These are phyloP conservation scores for Micrastur ruficollis DNA, from an alignment of 2,797 vertebrate species.

Conservation along the genomic window DNA sequence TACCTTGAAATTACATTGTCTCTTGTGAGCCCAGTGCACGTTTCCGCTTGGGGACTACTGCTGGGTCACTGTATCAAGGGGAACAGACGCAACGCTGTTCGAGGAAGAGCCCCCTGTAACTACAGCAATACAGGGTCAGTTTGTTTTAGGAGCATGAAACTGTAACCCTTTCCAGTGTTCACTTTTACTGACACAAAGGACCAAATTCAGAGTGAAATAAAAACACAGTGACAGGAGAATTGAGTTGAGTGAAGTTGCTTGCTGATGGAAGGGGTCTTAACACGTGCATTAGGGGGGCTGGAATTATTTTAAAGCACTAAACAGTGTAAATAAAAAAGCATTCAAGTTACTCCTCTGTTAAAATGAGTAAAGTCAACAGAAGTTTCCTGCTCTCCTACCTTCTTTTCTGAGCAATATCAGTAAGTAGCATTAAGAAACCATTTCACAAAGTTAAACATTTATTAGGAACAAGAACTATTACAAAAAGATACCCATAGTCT, in stretches of 20 bases:
- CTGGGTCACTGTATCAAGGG: background rate
- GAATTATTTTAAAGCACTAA: background rate
- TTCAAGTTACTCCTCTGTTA: background rate
- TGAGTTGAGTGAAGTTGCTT: background rate
- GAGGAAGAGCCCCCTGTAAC: background rate
- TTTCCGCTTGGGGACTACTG: background rate
- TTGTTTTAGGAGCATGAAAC: background rate
- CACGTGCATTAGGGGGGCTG: background rate
- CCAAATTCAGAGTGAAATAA: background rate
- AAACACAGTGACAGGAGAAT: background rate
- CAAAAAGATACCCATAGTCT: constrained; percentile 72
- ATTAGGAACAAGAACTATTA: constrained; percentile 70
- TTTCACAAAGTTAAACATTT: constrained; percentile 69
- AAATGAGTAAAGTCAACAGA: background rate
- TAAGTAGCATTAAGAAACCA: background rate
- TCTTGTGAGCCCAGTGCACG: fast-evolving
- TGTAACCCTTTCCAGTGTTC: background rate
- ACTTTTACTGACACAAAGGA: background rate
- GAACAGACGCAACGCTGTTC: background rate
- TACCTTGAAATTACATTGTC: fast-evolving
- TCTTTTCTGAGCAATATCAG: background rate
- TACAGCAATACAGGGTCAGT: background rate
- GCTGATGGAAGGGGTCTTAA: background rate
- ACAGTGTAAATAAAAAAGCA: background rate
- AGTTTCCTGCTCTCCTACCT: background rate